Conservation (phyloP, 1,140 invertebrate genomes). For the Conopomorpha cramerella region DNA sequence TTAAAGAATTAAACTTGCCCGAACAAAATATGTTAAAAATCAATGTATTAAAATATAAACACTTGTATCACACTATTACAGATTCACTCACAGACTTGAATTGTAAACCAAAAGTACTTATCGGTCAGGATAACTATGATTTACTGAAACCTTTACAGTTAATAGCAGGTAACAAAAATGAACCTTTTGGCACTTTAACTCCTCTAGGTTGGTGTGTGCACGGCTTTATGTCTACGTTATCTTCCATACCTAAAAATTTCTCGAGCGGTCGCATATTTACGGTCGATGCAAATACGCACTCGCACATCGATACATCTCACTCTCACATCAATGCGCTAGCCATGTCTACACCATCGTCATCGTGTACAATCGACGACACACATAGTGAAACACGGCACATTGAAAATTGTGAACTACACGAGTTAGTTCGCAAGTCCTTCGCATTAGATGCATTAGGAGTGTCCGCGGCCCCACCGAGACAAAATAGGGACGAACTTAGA, state of each 20-base stretch:
- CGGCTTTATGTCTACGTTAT: too few relatives aligned
- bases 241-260: too few relatives aligned
- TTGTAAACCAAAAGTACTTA: background rate
- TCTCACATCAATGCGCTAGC: too few relatives aligned
- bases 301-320: background rate
- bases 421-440: background rate
- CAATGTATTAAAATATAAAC: background rate
- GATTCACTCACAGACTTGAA: background rate
- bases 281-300: background rate
- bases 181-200: background rate
- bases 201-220: background rate
- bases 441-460: constrained; percentile 1
- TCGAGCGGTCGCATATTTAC: too few relatives aligned
- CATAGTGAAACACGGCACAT: background rate
- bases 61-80: background rate
- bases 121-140: background rate
- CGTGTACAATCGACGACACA: too few relatives aligned
- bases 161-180: background rate
- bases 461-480: background rate
- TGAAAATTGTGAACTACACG: constrained; percentile 1
- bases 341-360: too few relatives aligned
- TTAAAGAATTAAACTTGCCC: background rate
- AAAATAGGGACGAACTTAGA: background rate
- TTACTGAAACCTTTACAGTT: background rate
- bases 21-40: background rate